Percentiles rank a stretch among this genome's conserved stretches.
These are phyloP conservation scores for Solenodon paradoxus DNA, from an alignment of 2,113 vertebrate genomes.

Conservation along the genomic window DNA sequence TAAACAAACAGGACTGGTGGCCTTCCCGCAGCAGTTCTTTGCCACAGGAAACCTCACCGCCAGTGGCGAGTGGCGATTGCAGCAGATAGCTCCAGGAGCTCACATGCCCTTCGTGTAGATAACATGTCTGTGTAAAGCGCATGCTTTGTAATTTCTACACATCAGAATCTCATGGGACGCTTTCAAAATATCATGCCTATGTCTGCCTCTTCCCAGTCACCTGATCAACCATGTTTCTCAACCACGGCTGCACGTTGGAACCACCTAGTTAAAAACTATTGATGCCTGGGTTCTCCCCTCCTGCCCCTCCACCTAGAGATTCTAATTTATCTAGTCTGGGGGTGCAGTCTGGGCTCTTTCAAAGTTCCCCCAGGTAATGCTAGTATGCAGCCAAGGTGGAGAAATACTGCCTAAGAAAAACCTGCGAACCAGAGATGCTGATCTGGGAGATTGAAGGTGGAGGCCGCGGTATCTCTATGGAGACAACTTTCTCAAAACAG, in stretches of 20 bases:
- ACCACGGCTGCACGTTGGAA: neutral
- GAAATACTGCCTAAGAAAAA: neutral
- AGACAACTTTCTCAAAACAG: neutral
- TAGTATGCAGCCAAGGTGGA: neutral
- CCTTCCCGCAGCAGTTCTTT: neutral
- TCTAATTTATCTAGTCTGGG: neutral
- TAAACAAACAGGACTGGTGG: neutral
- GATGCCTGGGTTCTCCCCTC: neutral
- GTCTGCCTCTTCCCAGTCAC: neutral
- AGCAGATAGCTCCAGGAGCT: neutral
- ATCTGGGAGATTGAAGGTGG: neutral
- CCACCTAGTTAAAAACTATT: neutral
- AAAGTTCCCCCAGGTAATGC: neutral
- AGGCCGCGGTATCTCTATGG: neutral
- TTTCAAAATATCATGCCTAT: neutral
- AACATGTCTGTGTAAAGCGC: neutral
- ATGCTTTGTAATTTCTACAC: neutral
- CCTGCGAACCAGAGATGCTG: neutral
- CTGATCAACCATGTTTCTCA: neutral
- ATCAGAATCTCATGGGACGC: neutral
- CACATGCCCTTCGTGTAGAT: neutral
- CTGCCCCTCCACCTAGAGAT: neutral
- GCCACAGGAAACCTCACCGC: neutral
- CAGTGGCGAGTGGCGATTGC: neutral
- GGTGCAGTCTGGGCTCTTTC: neutral